Evolutionary conservation across 2,888 invertebrate genomes (phyloP), one percentile per base, ranked within the genome.

Genomic region (Holacanthella duospinosa): DNA sequence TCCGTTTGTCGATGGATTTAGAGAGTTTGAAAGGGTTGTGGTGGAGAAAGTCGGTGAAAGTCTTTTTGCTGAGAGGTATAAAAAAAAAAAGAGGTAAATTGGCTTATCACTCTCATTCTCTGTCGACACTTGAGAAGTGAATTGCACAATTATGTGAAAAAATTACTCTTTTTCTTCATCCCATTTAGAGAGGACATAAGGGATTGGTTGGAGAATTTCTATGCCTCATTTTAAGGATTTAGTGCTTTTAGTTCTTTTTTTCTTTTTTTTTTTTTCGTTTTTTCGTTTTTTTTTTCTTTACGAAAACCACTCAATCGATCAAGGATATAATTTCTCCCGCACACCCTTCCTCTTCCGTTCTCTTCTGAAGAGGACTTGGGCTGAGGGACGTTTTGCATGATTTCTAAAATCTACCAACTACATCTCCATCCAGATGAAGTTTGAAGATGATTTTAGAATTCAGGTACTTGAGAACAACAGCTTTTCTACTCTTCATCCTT

Each of bases 141-240:
- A 36, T 36, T 36, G 16, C 36, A 36, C 36, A 65, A 65, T 65
- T 65, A 65, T 65, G 57, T 36, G 55, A 58, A 60, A 63, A 65
- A 65, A 65, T 65, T 63, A 63, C 62, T 60, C 64, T 36, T 44
- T 59, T 62, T 56, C 62, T 57, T 36, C 29, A 26, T 57, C 62
- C 62, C 64, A 36, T 36, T 36, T 36, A 36, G 36, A 36, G 36
- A 36, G 16, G 36, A 36, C 6, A 36, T 12, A 36, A 36, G 43
- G 25, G 28, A 29, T 43, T 24, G 36, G 60, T 53, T 53, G 43
- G 43, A 57, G 48, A 57, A 62, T 62, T 62, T 62, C 62, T 62
- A 57, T 62, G 58, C 48, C 53, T 62, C 62, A 62, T 57, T 62
- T 62, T 57, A 58, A 48, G 53, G 57, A 57, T 58, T 57, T 57